Evolutionary conservation across 2,113 vertebrate genomes (phyloP).

Genomic region (Stictonetta naevosa): DNA sequence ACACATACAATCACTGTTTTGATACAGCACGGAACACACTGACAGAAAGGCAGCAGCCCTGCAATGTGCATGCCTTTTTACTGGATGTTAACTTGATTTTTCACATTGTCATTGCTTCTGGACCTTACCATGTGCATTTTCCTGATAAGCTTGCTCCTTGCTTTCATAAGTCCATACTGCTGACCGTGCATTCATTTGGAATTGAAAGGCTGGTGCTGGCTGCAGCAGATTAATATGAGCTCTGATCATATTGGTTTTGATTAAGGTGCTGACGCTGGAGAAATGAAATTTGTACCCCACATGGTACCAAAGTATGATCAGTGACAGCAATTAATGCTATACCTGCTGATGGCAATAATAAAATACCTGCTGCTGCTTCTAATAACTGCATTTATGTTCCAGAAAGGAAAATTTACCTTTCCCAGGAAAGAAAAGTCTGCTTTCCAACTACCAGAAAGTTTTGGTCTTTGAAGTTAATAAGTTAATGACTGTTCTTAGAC

Average conservation of each 20-base stretch:
- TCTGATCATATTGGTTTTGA: conserved; percentile 82
- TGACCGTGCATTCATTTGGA: conserved; percentile 72
- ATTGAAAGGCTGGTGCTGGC: conserved; percentile 32
- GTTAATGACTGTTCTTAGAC: neutral
- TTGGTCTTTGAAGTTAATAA: conserved; percentile 20
- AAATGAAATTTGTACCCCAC: conserved; percentile 86
- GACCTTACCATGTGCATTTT: conserved; percentile 40
- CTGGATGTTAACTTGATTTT: conserved; percentile 40
- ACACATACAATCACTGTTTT: neutral
- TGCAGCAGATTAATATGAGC: conserved; percentile 73
- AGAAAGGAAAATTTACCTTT: conserved; percentile 77
- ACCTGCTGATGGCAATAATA: conserved; percentile 83
- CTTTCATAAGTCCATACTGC: conserved; percentile 21
- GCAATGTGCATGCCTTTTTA: neutral
- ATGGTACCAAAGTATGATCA: conserved; percentile 72
- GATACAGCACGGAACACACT: neutral
- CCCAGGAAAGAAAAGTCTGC: neutral
- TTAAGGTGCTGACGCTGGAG: conserved; percentile 87
- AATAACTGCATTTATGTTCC: conserved; percentile 81
- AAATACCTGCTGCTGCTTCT: conserved; percentile 75
- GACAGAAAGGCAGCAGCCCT: neutral
- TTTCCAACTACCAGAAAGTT: conserved; percentile 56
- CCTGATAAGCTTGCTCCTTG: conserved; percentile 59
- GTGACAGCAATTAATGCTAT: conserved; percentile 86
- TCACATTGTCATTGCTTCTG: conserved; percentile 28